phyloP scores from a whole-genome alignment of 2,888 invertebrate genomes.

The Rotaria magnacalcarata region DNA sequence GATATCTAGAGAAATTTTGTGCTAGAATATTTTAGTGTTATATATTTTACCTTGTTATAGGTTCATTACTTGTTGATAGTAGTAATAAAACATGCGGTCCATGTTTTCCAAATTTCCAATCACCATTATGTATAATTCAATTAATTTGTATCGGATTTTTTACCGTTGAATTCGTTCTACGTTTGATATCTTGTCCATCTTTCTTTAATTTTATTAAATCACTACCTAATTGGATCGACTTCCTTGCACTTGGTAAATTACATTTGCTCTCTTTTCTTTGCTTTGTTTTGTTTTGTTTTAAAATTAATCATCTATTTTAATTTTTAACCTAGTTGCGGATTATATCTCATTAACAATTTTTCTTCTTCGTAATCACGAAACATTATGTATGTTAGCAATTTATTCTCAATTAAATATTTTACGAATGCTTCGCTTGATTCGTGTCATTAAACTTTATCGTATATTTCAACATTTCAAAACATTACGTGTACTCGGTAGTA shows the following conservation, averaged over 20 bases:
- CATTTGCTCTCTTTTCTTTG: constrained; percentile 42
- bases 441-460: constrained; percentile 56
- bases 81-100: neutral
- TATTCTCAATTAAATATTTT: constrained; percentile 51
- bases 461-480: constrained; percentile 52
- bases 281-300: neutral
- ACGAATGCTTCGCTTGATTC: constrained; percentile 54
- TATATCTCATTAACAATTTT: constrained; percentile 53
- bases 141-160: constrained; percentile 56
- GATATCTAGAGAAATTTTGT: too few relatives aligned
- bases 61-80: neutral
- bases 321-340: constrained; percentile 55
- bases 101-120: constrained; percentile 49
- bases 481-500: constrained; percentile 55
- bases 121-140: constrained; percentile 56
- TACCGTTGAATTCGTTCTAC: constrained; percentile 53
- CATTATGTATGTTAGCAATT: constrained; percentile 50
- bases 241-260: constrained; percentile 52
- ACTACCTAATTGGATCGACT: constrained; percentile 55
- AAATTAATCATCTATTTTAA: constrained; percentile 53
- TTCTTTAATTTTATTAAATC: constrained; percentile 52
- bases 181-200: constrained; percentile 53
- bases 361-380: constrained; percentile 48
- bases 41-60: neutral
- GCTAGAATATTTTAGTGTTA: too few relatives aligned